Evolutionary conservation across 2,797 vertebrate species (phyloP), one percentile per base, ranked within the genome.

Genomic region (Sylvilagus floridanus): DNA sequence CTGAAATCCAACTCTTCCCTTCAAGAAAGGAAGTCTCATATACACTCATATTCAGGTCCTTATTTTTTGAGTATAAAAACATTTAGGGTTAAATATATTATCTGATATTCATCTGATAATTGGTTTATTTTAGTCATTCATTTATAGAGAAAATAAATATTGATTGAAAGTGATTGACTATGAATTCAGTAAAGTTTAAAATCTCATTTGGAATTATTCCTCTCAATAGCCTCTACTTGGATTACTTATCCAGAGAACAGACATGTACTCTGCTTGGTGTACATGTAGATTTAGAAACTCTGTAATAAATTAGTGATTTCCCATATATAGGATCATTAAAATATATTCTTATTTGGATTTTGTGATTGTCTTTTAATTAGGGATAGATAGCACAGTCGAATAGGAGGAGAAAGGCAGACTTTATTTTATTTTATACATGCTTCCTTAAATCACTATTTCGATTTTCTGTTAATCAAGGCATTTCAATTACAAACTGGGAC

Each of bases 141-240:
- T 4, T 91, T 24, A 78, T 66, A 88, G 12, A 88, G 60, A 88
- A 93, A 87, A 69, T 54, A 16, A n/a, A 81, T 83, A 90, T 21
- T 82, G 50, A 81, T 88, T 76, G 90, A 81, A 92, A 93, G 54
- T 66, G 7, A 85, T 26, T 63, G 12, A 81, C 30, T 42, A 16
- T 5, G 37, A 82, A 78, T 79, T 81, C n/a, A 65, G 24, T 65
- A 75, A 77, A 42, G 79, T 37, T 37, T 69, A 88, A 71, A 84
- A 87, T 77, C n/a, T 5, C 10, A 28, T 72, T 69, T 76, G 47
- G 52, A 37, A 81, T 30, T 47, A 78, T 84, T 94, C 7, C 3
- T 94, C 11, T 79, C 32, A 32, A 57, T 2, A 89, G 47, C 47
- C 21, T 62, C 71, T 88, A 11, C 52, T 62, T 87, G 79, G 62